These are phyloP conservation scores for Lordiphosa stackelbergi DNA, from an alignment of 1,140 invertebrate species.

Conservation along the genomic window DNA sequence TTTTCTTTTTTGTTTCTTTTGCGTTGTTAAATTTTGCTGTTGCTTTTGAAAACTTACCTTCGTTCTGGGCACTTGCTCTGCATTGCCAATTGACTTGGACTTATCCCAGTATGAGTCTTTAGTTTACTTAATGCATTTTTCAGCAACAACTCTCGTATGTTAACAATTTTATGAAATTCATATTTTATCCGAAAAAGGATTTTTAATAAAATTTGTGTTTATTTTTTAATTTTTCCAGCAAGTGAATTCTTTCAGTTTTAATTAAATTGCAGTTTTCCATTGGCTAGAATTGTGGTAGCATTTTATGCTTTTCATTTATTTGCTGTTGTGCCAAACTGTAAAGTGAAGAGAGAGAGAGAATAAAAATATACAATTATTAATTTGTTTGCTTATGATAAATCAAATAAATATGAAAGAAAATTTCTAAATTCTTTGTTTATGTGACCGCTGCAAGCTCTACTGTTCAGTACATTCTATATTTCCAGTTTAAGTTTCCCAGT, in stretches of 20 bases:
- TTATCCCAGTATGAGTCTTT: slow-evolving; percentile 38
- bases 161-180: slow-evolving; percentile 50
- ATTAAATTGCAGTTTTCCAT: slow-evolving; percentile 52
- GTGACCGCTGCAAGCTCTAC: too few relatives aligned
- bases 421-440: too few relatives aligned
- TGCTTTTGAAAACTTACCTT: slow-evolving; percentile 38
- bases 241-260: slow-evolving; percentile 56
- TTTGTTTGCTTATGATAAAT: slow-evolving; percentile 27
- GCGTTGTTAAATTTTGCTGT: slow-evolving; percentile 58
- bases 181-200: slow-evolving; percentile 36
- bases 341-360: slow-evolving; percentile 30
- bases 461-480: too few relatives aligned
- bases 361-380: slow-evolving; percentile 52
- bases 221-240: slow-evolving; percentile 45
- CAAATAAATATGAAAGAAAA: too few relatives aligned
- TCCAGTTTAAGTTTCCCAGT: too few relatives aligned
- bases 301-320: slow-evolving; percentile 1
- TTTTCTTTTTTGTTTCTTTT: background rate
- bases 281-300: slow-evolving; percentile 11
- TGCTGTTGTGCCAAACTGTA: slow-evolving; percentile 25
- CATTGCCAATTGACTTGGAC: slow-evolving; percentile 9
- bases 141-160: slow-evolving; percentile 15
- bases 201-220: slow-evolving; percentile 24
- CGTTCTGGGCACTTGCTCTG: slow-evolving; percentile 12
- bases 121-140: slow-evolving; percentile 67